These are phyloP conservation scores for Drosophila ironensis DNA, from an alignment of 1,140 invertebrate species.

Conservation along the genomic window DNA sequence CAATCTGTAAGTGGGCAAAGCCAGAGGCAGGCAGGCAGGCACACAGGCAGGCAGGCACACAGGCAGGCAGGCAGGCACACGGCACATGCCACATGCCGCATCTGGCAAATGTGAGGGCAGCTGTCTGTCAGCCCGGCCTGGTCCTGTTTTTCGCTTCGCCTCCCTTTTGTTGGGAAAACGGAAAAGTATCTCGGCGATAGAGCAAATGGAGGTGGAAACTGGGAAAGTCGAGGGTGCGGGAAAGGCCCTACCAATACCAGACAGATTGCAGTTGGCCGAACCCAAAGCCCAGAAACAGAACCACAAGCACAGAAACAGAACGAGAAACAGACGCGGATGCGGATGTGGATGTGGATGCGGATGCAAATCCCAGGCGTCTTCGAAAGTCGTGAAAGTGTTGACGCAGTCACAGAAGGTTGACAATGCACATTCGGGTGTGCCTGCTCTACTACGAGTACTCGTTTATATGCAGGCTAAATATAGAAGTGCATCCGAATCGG, in stretches of 20 bases:
- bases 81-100: too few relatives aligned
- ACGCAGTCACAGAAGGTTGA: constrained; percentile 30
- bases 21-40: not conserved
- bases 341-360: too few relatives aligned
- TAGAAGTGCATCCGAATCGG: too few relatives aligned
- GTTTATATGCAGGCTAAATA: too few relatives aligned
- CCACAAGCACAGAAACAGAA: not conserved
- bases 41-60: constrained; percentile 18
- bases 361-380: not conserved
- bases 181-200: not conserved
- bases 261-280: constrained; percentile 56
- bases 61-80: not conserved
- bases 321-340: not conserved
- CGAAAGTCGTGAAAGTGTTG: constrained; percentile 18
- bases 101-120: constrained; percentile 72
- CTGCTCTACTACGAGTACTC: too few relatives aligned
- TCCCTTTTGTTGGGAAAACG: not conserved
- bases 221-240: not conserved
- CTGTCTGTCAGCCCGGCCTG: constrained; percentile 29
- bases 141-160: constrained; percentile 17
- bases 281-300: constrained; percentile 36
- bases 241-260: not conserved
- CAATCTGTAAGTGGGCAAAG: constrained; percentile 45
- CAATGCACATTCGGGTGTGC: too few relatives aligned
- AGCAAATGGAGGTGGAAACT: not conserved